Evolutionary conservation across 2,113 vertebrate genomes (phyloP).

Genomic region (Tenebrosternarchus preto): DNA sequence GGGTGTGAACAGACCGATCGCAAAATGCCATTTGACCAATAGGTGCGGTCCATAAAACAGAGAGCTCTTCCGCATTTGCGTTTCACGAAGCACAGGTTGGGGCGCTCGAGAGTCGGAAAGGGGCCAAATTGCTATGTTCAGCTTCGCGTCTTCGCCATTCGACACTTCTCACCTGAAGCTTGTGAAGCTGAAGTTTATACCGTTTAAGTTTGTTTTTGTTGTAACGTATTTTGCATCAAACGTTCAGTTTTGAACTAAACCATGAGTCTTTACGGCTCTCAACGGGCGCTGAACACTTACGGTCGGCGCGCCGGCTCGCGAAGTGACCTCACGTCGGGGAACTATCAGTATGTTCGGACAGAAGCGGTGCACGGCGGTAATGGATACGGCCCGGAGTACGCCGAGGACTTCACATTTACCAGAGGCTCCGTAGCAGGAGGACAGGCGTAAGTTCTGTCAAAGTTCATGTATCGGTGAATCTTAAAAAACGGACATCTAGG

Average conservation of each 20-base stretch:
- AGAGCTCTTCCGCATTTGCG: background rate
- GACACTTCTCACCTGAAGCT: background rate
- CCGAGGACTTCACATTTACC: conserved; percentile 58
- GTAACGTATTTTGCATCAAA: background rate
- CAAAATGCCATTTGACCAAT: conserved; percentile 25
- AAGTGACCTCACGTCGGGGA: conserved; percentile 52
- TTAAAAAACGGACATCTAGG: no score
- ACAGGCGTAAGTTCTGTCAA: conserved; percentile 39
- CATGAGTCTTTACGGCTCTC: conserved; percentile 67
- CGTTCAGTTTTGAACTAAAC: background rate
- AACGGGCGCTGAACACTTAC: conserved; percentile 53
- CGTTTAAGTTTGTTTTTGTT: no score
- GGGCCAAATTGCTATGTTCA: background rate
- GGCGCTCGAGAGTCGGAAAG: background rate
- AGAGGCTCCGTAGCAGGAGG: conserved; percentile 46
- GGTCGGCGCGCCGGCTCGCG: conserved; percentile 50
- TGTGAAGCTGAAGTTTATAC: no score
- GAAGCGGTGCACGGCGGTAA: conserved; percentile 64
- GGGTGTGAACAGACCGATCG: conserved; percentile 57
- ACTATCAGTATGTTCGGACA: conserved; percentile 55
- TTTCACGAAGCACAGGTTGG: background rate
- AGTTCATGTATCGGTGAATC: background rate
- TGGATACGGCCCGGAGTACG: conserved; percentile 55
- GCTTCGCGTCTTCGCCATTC: background rate
- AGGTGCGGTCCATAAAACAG: conserved; percentile 66